These are phyloP conservation scores for Pilophorus perplexus DNA, from an alignment of 2,888 invertebrate genomes.

Conservation along the genomic window DNA sequence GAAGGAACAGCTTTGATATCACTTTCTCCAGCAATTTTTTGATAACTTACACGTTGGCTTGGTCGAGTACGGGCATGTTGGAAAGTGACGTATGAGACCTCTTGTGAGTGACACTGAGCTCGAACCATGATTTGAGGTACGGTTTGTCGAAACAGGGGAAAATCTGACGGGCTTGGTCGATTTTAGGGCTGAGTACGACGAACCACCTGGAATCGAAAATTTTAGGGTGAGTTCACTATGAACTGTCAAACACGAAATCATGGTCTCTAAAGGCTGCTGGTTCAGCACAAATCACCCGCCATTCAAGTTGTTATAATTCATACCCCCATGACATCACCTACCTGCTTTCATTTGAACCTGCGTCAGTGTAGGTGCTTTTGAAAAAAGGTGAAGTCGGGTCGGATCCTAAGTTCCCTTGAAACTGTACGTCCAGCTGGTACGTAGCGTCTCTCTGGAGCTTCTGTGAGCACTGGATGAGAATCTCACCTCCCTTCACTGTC, in stretches of 20 bases:
- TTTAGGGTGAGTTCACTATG: neutral
- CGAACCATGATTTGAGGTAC: slow-evolving; percentile 69
- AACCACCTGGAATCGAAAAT: slow-evolving; percentile 46
- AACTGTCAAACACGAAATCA: neutral
- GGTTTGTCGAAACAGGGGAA: slow-evolving; percentile 84
- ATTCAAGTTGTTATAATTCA: no score
- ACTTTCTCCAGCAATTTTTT: neutral
- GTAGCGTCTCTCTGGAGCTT: slow-evolving; percentile 51
- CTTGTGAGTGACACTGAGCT: slow-evolving; percentile 58
- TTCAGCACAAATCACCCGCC: no score
- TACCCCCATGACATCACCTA: no score
- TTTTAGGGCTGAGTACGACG: slow-evolving; percentile 48
- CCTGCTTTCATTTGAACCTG: slow-evolving; percentile 49
- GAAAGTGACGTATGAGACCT: slow-evolving; percentile 48
- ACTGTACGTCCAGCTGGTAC: slow-evolving; percentile 64
- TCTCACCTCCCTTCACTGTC: slow-evolving; percentile 45
- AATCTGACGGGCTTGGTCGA: slow-evolving; percentile 64
- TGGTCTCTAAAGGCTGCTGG: neutral
- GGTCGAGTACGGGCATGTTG: slow-evolving; percentile 49
- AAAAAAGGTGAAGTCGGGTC: slow-evolving; percentile 68
- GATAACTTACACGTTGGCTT: slow-evolving; percentile 48
- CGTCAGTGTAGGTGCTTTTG: slow-evolving; percentile 62
- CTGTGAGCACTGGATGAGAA: slow-evolving; percentile 46
- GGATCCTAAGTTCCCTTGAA: slow-evolving; percentile 64
- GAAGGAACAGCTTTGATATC: no score